Base-by-base conservation (phyloP, 2,888 invertebrate genomes). In the Pammene aurita region DNA sequence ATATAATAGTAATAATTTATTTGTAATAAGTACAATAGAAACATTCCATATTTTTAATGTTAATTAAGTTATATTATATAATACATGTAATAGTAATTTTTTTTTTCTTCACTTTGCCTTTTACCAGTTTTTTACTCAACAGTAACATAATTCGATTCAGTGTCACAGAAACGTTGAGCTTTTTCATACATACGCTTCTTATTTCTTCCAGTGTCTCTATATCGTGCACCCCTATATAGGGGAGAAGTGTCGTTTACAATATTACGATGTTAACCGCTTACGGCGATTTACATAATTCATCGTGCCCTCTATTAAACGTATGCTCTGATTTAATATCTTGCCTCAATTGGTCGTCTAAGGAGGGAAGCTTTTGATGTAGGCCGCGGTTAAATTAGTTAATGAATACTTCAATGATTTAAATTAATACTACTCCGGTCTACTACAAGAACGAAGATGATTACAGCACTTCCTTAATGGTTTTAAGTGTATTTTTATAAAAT, bases 281-380 rank as follows among this genome's bases (percentile, higher is more conserved):
- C 82, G 84, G 81, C 84, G 87, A 92, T 92, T 92, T 91, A 83
- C 92, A 92, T 92, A 92, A 92, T 90, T 91, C 90, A 91, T 90
- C 87, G 76, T 80, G 78, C 76, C 78, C 66, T 74, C 72, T 71
- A 73, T 74, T 62, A 73, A 80, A 77, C 84, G 83, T 87, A 83
- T 84, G 84, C 80, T 80, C 76, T 81, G 83, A 84, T 84, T 84
- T 86, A 81, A 85, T 80, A 80, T 80, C 75, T 75, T 78, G 78
- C 78, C 78, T 79, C 86, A 85, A 87, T 86, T 85, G 83, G 79
- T 75, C 80, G 76, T 81, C 76, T 80, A 75, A 78, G 77, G 14
- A 14, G 55, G 60, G 58, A 58, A 41, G 46, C 60, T 64, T 46
- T 44, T 26, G 26, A 18, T 44, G 35, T 6, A 42, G 16, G 0